Base-by-base conservation (phyloP, 2,797 vertebrate species). In the Parauchenoglanis punctatus region DNA sequence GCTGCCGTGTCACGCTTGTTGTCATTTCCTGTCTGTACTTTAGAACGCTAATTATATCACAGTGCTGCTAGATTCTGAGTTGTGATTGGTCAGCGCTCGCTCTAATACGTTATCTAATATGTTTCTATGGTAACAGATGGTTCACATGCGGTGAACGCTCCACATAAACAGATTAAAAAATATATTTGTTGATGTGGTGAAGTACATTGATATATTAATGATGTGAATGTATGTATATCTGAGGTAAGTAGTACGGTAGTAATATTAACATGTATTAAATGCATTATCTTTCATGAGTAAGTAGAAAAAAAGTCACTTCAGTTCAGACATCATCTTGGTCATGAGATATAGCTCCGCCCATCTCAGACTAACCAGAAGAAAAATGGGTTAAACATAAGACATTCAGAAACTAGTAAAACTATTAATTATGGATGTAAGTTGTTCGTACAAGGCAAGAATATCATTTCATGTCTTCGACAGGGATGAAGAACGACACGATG, bases 1-100 rank as follows among this genome's bases (percentile, higher is more conserved):
- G 89, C 56, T 81, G 83, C 83, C 86, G 89, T 81, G 92, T 91
- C 91, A 90, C 83, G 49, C 90, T 91, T 88, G 28, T 89, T 88
- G 91, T 92, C 86, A 89, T 87, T 89, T 86, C 91, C 68, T 89
- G 67, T 86, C 87, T 1, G n/a, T 15, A n/a, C 49, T 76, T 76
- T 52, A 76, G 2, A 44, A 3, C 23, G 7, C 12, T n/a, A 4
- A 52, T 35, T 23, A 78, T 35, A 58, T 75, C 84, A 72, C 70
- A 86, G 87, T 89, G 89, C 13, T 28, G 49, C 25, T 7, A 28
- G 28, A 28, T 28, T n/a, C 46, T 11, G 4, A 52, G 2, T 2
- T 58, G 52, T 35, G 17, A 20, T 78, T 86, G 83, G 25, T 83
- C 76, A 72, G 15, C n/a, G 52, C 86, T 44, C 52, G 40, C 12